These are phyloP conservation scores for Phocides pigmalion DNA, from an alignment of 1,140 invertebrate genomes.

Conservation along the genomic window DNA sequence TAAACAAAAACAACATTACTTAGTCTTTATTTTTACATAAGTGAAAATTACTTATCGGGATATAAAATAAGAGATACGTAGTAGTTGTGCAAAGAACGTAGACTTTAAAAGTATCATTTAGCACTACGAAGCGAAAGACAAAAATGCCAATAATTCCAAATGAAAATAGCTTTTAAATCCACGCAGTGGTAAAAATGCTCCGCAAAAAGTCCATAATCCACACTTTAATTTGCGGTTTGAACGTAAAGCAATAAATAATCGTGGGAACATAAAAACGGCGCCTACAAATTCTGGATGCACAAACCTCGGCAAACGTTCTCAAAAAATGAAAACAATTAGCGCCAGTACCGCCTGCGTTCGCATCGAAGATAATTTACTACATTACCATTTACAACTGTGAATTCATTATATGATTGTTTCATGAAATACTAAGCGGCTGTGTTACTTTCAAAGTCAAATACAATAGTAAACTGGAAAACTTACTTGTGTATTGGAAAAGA, in stretches of 20 bases:
- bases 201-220: slow-evolving; percentile 49
- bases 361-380: slow-evolving; percentile 67
- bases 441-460: too few species aligned
- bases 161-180: slow-evolving; percentile 24
- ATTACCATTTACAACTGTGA: slow-evolving; percentile 55
- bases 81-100: too few species aligned
- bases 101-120: neutral
- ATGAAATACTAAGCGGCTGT: too few species aligned
- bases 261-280: slow-evolving; percentile 52
- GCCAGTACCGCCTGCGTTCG: slow-evolving; percentile 47
- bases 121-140: neutral
- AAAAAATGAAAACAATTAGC: slow-evolving; percentile 73
- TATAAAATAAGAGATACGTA: too few species aligned
- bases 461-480: too few species aligned
- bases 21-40: too few species aligned
- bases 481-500: too few species aligned
- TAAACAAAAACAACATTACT: too few species aligned
- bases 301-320: slow-evolving; percentile 48
- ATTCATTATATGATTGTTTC: too few species aligned
- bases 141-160: slow-evolving; percentile 1
- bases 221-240: slow-evolving; percentile 51
- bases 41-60: too few species aligned
- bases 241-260: slow-evolving; percentile 57
- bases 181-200: slow-evolving; percentile 24
- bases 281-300: slow-evolving; percentile 53